These are phyloP conservation scores for Montipora efflorescens DNA, from an alignment of 64 coral and sea anemone genomes.

Conservation along the genomic window DNA sequence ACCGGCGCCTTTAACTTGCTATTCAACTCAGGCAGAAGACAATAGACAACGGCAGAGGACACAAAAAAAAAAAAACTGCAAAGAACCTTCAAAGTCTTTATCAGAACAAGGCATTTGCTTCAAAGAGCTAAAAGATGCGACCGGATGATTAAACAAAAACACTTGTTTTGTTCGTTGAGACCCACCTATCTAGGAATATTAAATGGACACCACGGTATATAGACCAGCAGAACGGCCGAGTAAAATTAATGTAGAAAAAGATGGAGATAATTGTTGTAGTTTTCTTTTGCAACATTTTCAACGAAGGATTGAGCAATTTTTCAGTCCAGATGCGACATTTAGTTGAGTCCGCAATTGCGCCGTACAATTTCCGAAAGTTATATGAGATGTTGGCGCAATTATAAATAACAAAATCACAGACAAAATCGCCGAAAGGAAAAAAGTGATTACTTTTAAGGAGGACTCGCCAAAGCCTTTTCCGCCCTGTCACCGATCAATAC, in stretches of 20 bases:
- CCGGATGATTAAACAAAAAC: too few relatives aligned
- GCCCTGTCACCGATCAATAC: neutral
- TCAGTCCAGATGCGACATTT: neutral
- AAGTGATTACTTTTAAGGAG: neutral
- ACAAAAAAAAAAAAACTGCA: too few relatives aligned
- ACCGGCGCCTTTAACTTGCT: too few relatives aligned
- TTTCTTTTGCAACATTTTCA: neutral
- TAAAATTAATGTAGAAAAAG: neutral
- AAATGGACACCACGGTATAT: too few relatives aligned
- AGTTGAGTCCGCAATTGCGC: neutral
- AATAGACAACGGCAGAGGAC: too few relatives aligned
- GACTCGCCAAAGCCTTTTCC: neutral
- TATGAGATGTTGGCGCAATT: neutral
- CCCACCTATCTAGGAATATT: too few relatives aligned
- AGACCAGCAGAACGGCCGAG: neutral
- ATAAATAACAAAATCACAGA: neutral
- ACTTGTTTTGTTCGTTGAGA: too few relatives aligned
- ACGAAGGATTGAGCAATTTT: neutral
- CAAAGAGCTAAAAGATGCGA: too few relatives aligned
- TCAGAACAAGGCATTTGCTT: too few relatives aligned
- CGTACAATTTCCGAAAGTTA: neutral
- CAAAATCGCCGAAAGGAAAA: neutral
- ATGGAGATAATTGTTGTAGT: neutral
- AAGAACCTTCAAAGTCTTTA: too few relatives aligned
- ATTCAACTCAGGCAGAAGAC: too few relatives aligned